Conservation (phyloP, 2,888 invertebrate species). For the Caenorhabditis becei region DNA sequence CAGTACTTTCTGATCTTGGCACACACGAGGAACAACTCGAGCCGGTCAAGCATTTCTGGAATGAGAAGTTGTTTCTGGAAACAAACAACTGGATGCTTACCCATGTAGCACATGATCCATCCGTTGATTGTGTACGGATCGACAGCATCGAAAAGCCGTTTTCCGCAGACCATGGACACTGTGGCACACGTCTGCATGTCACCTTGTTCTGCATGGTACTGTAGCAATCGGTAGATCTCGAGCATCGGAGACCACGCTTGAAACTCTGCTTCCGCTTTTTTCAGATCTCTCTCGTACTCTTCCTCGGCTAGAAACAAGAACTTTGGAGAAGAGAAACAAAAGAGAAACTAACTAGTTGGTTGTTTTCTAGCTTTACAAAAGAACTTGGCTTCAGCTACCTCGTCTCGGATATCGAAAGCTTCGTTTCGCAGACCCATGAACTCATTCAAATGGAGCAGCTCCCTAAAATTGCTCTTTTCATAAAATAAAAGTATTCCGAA, state of each 20-base stretch:
- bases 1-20: constrained; percentile 66
- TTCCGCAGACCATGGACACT: constrained; percentile 65
- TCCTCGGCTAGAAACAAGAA: constrained; percentile 23
- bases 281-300: constrained; percentile 33
- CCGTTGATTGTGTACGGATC: constrained; percentile 60
- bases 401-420: constrained; percentile 59
- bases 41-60: constrained; percentile 69
- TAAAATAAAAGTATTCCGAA: background rate
- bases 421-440: constrained; percentile 63
- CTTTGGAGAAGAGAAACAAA: background rate
- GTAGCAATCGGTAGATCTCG: constrained; percentile 51
- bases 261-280: constrained; percentile 27
- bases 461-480: constrained; percentile 28
- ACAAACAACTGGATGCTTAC: constrained; percentile 14
- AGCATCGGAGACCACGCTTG: constrained; percentile 56
- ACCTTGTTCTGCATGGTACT: constrained; percentile 63
- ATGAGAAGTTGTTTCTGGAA: background rate
- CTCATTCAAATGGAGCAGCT: constrained; percentile 55
- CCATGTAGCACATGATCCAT: constrained; percentile 69
- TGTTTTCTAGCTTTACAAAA: constrained; percentile 45
- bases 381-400: constrained; percentile 32
- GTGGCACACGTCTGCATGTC: constrained; percentile 71
- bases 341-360: constrained; percentile 22
- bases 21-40: constrained; percentile 58
- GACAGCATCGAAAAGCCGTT: constrained; percentile 53